Conservation (phyloP, 2,797 vertebrate genomes). For the Rhincodon typus region DNA sequence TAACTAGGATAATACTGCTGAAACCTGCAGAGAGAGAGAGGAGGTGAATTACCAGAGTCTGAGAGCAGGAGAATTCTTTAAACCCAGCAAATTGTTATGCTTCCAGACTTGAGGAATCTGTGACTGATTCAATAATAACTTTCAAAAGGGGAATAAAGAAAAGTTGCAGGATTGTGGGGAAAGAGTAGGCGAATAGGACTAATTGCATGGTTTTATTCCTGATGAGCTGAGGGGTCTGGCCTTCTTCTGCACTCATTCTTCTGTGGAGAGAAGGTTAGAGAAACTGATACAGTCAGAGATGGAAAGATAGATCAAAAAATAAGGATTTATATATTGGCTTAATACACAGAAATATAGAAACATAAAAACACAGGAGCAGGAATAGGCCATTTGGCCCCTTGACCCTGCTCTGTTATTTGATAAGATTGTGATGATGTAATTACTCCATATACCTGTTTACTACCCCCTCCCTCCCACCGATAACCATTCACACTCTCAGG, state of each 20-base stretch:
- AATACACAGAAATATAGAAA: too few species aligned
- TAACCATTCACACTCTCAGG: too few species aligned
- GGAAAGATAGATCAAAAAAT: neutral
- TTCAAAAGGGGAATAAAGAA: neutral
- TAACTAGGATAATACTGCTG: neutral
- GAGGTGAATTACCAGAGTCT: neutral
- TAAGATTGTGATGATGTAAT: too few species aligned
- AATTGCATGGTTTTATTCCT: neutral
- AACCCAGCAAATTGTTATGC: neutral
- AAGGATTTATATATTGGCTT: too few species aligned
- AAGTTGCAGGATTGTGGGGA: neutral
- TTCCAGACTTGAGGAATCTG: neutral
- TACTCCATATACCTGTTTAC: too few species aligned
- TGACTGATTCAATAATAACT: neutral
- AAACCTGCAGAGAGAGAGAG: neutral
- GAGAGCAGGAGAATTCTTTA: neutral
- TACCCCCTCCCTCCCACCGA: too few species aligned
- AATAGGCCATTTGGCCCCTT: too few species aligned
- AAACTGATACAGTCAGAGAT: neutral
- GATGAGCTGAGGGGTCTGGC: neutral
- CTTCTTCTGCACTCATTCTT: neutral
- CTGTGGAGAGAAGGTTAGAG: neutral
- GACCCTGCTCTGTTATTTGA: too few species aligned
- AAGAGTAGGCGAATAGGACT: neutral
- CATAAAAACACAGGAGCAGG: too few species aligned